These are phyloP conservation scores for Heliangelus exortis DNA, from an alignment of 2,797 vertebrate genomes.

Conservation along the genomic window DNA sequence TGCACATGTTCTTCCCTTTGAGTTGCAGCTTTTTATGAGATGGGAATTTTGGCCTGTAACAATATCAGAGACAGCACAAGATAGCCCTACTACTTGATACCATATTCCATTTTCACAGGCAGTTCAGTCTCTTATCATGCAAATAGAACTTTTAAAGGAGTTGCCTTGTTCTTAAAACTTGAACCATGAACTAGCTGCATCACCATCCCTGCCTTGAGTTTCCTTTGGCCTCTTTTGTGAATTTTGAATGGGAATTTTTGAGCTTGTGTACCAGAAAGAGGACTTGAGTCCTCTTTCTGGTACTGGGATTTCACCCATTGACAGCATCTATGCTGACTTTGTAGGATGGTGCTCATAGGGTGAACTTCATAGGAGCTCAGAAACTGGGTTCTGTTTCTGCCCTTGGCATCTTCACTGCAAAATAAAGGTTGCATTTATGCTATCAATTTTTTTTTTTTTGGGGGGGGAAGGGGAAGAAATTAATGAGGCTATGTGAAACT, in stretches of 20 bases:
- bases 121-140: background rate
- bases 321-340: background rate
- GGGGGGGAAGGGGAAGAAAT: accelerated
- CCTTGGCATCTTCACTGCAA: background rate
- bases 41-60: background rate
- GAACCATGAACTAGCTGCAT: background rate
- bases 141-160: background rate
- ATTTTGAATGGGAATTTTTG: background rate
- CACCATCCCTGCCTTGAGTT: background rate
- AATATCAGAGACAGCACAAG: background rate
- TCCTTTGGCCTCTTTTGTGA: background rate
- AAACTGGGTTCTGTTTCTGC: background rate
- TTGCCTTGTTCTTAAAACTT: background rate
- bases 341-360: background rate
- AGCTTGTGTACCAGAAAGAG: no score
- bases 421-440: background rate
- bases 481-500: background rate
- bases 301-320: accelerated
- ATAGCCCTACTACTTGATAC: background rate
- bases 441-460: no score
- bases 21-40: background rate
- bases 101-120: accelerated
- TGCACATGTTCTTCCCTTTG: background rate
- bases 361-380: background rate
- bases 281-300: background rate